Evolutionary conservation across 2,888 invertebrate genomes (phyloP).

Genomic region (Troides aeacus): DNA sequence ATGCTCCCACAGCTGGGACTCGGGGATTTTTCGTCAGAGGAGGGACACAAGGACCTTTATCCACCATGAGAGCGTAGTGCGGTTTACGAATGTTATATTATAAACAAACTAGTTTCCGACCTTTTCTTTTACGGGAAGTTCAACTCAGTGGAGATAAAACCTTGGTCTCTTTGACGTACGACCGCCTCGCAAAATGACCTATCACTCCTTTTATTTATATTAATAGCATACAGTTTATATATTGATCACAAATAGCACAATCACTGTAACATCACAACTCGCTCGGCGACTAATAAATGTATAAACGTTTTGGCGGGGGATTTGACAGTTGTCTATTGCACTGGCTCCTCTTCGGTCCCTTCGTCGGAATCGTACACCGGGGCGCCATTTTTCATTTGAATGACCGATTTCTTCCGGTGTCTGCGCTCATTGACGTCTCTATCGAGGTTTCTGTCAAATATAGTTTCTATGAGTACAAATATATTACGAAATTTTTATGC

Average conservation of each 20-base stretch:
- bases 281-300: constrained; percentile 33
- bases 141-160: too few relatives aligned
- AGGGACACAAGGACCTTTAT: too few relatives aligned
- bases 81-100: too few relatives aligned
- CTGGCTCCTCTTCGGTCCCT: constrained; percentile 84
- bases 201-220: too few relatives aligned
- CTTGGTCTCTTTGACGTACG: too few relatives aligned
- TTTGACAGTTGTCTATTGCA: constrained; percentile 68
- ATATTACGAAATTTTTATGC: too few relatives aligned
- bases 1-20: too few relatives aligned
- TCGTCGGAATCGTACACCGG: constrained; percentile 81
- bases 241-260: constrained; percentile 55
- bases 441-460: constrained; percentile 59
- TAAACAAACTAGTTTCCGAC: too few relatives aligned
- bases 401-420: constrained; percentile 80
- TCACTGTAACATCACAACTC: constrained; percentile 61
- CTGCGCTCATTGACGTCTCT: constrained; percentile 77
- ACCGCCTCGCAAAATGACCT: too few relatives aligned
- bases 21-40: too few relatives aligned
- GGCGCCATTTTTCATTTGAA: constrained; percentile 78
- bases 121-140: too few relatives aligned
- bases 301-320: constrained; percentile 39
- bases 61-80: too few relatives aligned
- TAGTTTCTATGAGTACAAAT: neutral
- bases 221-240: constrained; percentile 31